Conservation (phyloP, 2,113 vertebrate genomes). For the Smithornis capensis region DNA sequence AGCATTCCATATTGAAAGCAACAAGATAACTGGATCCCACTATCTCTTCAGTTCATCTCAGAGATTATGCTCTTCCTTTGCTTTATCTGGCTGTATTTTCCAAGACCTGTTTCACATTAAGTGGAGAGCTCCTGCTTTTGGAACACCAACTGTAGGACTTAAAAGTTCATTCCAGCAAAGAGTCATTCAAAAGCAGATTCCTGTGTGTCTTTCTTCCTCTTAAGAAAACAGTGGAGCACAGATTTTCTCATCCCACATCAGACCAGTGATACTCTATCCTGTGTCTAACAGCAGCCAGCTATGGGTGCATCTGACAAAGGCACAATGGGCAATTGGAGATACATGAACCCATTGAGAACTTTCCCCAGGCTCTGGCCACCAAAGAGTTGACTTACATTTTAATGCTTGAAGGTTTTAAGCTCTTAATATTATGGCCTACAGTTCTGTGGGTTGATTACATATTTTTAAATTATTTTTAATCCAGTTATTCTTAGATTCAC, state of each 20-base stretch:
- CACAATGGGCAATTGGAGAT: fast-evolving
- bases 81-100: neutral
- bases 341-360: neutral
- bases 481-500: neutral
- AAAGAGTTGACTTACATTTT: neutral
- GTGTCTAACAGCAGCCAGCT: neutral
- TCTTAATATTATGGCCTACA: neutral
- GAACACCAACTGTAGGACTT: neutral
- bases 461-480: neutral
- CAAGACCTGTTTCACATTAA: slow-evolving; percentile 10
- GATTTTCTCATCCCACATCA: neutral
- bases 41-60: neutral
- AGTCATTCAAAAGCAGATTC: neutral
- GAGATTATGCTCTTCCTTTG: neutral
- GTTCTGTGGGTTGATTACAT: neutral
- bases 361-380: fast-evolving
- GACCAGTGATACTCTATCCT: neutral
- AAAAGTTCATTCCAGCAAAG: neutral
- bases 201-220: neutral
- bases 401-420: neutral
- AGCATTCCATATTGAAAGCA: neutral
- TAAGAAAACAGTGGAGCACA: neutral
- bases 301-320: neutral
- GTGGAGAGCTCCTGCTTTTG: neutral
- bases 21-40: neutral